Evolutionary conservation across 2,113 vertebrate species (phyloP), one percentile per base, ranked within the genome.

Genomic region (Herpetotheres cachinnans): DNA sequence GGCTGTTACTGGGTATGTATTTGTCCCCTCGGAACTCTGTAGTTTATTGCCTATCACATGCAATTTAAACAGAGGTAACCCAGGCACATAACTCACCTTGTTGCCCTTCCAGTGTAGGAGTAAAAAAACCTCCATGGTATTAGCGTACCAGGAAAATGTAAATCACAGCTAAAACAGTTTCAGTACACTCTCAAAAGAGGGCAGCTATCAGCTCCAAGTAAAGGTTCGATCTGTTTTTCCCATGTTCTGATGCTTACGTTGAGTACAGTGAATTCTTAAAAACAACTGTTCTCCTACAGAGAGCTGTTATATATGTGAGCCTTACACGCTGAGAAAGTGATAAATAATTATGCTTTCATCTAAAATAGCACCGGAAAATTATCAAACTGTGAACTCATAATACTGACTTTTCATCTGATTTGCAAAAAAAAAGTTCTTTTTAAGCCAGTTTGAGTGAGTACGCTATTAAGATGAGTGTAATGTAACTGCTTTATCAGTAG

Each of bases 401-500:
- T 78, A 88, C 54, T 8, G 22, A 89, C 40, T 97, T 86, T 69
- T 85, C 61, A 87, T 72, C 26, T 47, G 55, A 85, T 79, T 90
- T 93, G n/a, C 3, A 69, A 84, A 95, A 65, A 65, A 44, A 54
- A 36, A 58, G 8, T 61, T 86, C 32, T 76, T 93, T 86, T 76
- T 27, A 89, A 94, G 78, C 30, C 1, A 19, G 36, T 95, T 94
- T 95, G 76, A 93, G 67, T 65, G 84, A 94, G 50, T 73, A 61
- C 0, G 1, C 67, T 84, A 69, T 91, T 80, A 94, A 96, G 93
- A 70, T 81, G 29, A 89, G 55, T 54, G 22, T 54, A 93, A 92
- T 69, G 71, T 66, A 73, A 94, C 67, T 85, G 70, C 88, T 93
- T 97, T 97, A 89, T 87, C 78, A 92, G 90, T 76, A 89, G 52